Evolutionary conservation across 92 coral and sea anemone species (phyloP).

Genomic region (Heliopora coerulea): DNA sequence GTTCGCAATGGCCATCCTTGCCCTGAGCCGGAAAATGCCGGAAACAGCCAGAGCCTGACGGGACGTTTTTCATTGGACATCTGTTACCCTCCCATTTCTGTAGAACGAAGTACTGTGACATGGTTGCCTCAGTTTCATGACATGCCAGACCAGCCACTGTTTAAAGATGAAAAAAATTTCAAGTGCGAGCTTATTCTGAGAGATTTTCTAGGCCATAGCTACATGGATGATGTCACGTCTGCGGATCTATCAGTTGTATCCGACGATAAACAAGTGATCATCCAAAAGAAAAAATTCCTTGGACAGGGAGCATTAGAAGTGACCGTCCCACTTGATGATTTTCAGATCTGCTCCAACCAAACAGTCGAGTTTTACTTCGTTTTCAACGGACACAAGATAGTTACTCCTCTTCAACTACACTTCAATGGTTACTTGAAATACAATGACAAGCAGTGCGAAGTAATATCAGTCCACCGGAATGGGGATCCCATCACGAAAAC

Average conservation of each 20-base stretch:
- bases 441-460: background rate
- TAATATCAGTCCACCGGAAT: background rate
- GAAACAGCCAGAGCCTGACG: too few relatives aligned
- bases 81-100: background rate
- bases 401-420: background rate
- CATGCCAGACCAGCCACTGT: slow-evolving; percentile 18
- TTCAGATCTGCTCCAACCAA: background rate
- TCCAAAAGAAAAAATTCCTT: background rate
- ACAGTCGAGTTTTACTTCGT: background rate
- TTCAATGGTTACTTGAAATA: background rate
- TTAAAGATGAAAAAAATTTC: slow-evolving; percentile 5
- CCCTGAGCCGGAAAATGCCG: too few relatives aligned
- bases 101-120: background rate
- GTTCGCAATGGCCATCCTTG: too few relatives aligned
- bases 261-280: background rate
- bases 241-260: background rate
- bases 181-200: background rate
- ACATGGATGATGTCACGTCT: background rate
- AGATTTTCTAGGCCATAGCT: background rate
- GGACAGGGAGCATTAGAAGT: background rate
- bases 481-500: background rate
- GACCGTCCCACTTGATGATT: background rate
- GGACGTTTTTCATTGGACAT: background rate
- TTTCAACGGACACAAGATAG: background rate
- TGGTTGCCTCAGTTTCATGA: slow-evolving; percentile 17